Base-by-base conservation (phyloP, 2,113 vertebrate species). In the Tetrax tetrax region DNA sequence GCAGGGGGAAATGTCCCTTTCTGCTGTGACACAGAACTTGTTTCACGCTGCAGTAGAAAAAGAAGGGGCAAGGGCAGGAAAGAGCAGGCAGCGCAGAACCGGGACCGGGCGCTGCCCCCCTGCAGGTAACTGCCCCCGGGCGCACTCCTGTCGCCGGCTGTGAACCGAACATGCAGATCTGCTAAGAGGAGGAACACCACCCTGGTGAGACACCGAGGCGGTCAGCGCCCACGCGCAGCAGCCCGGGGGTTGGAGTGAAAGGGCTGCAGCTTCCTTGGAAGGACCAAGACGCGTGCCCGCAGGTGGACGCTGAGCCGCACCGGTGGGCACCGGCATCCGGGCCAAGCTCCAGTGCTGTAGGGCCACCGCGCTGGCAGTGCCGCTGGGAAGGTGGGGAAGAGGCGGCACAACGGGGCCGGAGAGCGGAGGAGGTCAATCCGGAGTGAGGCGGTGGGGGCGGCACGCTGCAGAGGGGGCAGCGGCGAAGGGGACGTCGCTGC, bases 361-460 rank as follows among this genome's bases (percentile, higher is more conserved):
- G 70, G 80, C 48, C 54, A 31, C 54, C 0, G 7, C 0, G 7
- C 63, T 24, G 48, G 85, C 79, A 57, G 37, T 1, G 60, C 41
- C 2, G 23, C 68, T 77, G 28, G 81, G 74, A 69, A 21, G 69
- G 71, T 23, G 78, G 64, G 87, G 48, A 94, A 81, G 87, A 91
- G 65, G 51, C 1, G 1, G 54, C 6, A 3, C 60, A 70, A 61
- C 0, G 19, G 56, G 77, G 68, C 28, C 0, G 0, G 69, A 69
- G 59, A 89, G 45, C 48, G 43, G 48, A 83, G 60, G 31, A 79
- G 84, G 68, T 20, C 72, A 79, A 31, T 69, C 69, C 74, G 37
- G 82, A 48, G 76, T 6, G 45, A 92, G 38, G 35, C 33, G 45
- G 41, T 35, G 63, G 66, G 48, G 50, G 63, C 1, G 5, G n/a